These are phyloP conservation scores for Myodes glareolus DNA, from an alignment of 2,113 vertebrate genomes.

Conservation along the genomic window DNA sequence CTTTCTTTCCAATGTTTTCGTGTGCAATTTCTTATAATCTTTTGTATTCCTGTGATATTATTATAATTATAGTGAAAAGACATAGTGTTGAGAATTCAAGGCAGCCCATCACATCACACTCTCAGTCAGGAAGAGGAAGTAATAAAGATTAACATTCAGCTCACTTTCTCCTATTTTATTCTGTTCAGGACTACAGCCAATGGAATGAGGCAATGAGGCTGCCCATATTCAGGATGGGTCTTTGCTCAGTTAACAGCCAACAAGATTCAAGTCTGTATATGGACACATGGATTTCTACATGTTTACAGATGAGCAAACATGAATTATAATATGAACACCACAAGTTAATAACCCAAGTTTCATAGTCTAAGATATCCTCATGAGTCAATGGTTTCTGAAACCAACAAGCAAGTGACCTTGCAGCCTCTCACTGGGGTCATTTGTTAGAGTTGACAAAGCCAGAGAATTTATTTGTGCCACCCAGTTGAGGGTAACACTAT, in stretches of 20 bases:
- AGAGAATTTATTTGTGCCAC: background rate
- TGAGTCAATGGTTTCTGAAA: background rate
- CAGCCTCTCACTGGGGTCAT: no score
- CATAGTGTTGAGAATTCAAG: background rate
- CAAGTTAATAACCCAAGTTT: background rate
- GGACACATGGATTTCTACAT: background rate
- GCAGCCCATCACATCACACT: background rate
- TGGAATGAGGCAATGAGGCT: no score
- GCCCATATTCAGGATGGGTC: background rate
- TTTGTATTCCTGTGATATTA: background rate
- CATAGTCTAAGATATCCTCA: background rate
- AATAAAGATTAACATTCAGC: background rate
- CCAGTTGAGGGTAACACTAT: background rate
- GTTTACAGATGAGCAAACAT: background rate
- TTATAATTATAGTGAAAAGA: background rate
- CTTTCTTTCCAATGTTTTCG: no score
- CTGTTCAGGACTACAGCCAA: background rate
- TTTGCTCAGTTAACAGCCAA: background rate
- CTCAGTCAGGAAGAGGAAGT: background rate
- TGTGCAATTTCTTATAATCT: background rate
- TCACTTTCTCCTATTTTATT: background rate
- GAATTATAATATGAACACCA: background rate
- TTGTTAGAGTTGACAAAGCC: no score
- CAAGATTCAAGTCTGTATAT: no score
- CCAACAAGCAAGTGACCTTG: background rate